Evolutionary conservation across 1,140 invertebrate species (phyloP), one percentile per base, ranked within the genome.

Genomic region (Drosophila sproati): DNA sequence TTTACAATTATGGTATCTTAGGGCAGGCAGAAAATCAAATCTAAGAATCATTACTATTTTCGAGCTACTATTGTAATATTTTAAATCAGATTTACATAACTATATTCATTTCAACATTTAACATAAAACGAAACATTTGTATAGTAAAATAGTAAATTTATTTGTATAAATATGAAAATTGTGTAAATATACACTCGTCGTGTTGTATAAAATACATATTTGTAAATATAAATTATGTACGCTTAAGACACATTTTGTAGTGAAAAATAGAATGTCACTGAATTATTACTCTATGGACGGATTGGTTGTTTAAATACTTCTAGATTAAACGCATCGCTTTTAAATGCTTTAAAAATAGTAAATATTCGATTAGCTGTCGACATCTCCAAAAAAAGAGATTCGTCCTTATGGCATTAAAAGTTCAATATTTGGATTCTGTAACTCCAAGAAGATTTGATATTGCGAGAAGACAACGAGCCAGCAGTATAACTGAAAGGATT

Each of bases 361-460:
- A 63, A 39, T 62, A 74, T 80, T 77, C 55, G 62, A 72, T 35
- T 39, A 41, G 34, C 20, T 37, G 6, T 52, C 57, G 37, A 35
- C 28, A 34, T 48, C 8, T 8, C 6, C 32, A 3, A 2, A 4
- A 20, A 7, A 20, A 29, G n/a, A 57, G 31, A 6, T 12, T 37
- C 29, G 4, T 32, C 10, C 41, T 10, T 55, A 96, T 72, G 95
- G 95, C 93, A 95, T 96, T 10, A 97, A 91, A 47, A 97, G 94
- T 93, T 96, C 96, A 92, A 98, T 97, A 91, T 97, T 97, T n/a
- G 97, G 97, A 55, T 96, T 96, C 78, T 98, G 97, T 90, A 96
- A 93, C 69, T 95, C 93, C 78, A 96, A 94, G 79, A 97, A 96
- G 59, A 96, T 94, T 93, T 96, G 95, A 91, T 98, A 98, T 82